Percentiles rank a stretch among this genome's conserved stretches.
Conservation (phyloP, 2,113 vertebrate species). For the Epinephelus lanceolatus region DNA sequence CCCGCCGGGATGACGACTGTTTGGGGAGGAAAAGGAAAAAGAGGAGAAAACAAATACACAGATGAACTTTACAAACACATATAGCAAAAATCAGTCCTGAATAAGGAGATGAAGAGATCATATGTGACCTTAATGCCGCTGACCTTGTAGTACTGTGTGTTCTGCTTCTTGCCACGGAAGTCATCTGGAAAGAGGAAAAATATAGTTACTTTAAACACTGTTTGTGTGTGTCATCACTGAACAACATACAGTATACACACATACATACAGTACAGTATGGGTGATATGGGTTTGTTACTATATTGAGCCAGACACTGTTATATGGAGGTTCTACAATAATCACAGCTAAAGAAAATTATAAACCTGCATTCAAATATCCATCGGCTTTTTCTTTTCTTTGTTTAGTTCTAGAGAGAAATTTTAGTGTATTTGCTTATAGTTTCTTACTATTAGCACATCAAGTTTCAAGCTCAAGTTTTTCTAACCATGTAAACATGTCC, state of each 20-base stretch:
- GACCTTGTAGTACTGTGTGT: constrained; percentile 83
- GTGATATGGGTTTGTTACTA: not conserved
- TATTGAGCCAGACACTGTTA: not conserved
- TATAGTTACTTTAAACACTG: not conserved
- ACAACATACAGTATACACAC: not conserved
- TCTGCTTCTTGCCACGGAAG: constrained; percentile 88
- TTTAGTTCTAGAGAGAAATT: too few species aligned
- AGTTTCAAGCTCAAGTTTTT: too few species aligned
- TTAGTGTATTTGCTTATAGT: too few species aligned
- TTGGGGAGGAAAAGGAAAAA: rapidly evolving
- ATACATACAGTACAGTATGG: not conserved
- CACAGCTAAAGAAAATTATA: not conserved
- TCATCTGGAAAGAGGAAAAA: constrained; percentile 84
- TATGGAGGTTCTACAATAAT: not conserved
- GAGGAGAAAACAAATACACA: not conserved
- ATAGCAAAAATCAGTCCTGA: not conserved
- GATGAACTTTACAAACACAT: not conserved
- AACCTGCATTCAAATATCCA: not conserved
- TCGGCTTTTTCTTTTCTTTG: not conserved
- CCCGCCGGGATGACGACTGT: constrained; percentile 87
- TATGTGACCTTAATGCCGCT: not conserved
- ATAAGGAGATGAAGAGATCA: not conserved
- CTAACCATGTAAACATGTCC: too few species aligned
- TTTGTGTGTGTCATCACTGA: not conserved
- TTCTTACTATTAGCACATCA: too few species aligned